phyloP scores from a whole-genome alignment of 53 echinoderm and acorn worm species.

The Mesocentrotus franciscanus region DNA sequence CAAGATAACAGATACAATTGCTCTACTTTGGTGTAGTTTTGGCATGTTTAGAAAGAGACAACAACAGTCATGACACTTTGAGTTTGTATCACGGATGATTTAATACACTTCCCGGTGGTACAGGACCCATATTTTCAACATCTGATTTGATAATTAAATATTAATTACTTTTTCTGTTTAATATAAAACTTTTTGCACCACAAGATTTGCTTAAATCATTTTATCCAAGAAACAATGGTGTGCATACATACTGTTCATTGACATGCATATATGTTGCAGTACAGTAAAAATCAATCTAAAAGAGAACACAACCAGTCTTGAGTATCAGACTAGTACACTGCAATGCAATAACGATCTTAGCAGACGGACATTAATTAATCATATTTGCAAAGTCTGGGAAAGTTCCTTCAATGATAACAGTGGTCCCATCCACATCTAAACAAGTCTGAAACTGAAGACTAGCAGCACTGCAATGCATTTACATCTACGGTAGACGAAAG shows the following conservation, averaged over 20 bases:
- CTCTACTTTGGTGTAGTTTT: neutral
- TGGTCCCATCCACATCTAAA: neutral
- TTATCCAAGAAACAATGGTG: neutral
- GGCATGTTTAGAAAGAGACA: neutral
- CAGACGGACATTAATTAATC: neutral
- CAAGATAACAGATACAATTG: neutral
- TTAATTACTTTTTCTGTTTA: neutral
- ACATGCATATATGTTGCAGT: no score
- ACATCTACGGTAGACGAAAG: slow-evolving; percentile 9
- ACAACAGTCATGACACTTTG: neutral
- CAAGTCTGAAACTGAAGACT: slow-evolving; percentile 20
- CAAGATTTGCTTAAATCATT: neutral
- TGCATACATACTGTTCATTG: neutral
- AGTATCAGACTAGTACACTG: neutral
- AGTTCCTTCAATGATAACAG: neutral
- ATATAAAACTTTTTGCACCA: neutral
- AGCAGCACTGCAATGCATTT: neutral
- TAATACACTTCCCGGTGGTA: neutral
- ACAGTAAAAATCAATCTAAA: neutral
- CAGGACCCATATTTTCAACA: neutral
- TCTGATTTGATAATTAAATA: neutral
- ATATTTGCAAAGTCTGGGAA: neutral
- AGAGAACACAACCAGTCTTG: neutral
- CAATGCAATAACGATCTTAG: neutral
- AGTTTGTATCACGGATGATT: no score